Evolutionary conservation across 2,113 vertebrate genomes (phyloP).

Genomic region (Corynorhinus townsendii): DNA sequence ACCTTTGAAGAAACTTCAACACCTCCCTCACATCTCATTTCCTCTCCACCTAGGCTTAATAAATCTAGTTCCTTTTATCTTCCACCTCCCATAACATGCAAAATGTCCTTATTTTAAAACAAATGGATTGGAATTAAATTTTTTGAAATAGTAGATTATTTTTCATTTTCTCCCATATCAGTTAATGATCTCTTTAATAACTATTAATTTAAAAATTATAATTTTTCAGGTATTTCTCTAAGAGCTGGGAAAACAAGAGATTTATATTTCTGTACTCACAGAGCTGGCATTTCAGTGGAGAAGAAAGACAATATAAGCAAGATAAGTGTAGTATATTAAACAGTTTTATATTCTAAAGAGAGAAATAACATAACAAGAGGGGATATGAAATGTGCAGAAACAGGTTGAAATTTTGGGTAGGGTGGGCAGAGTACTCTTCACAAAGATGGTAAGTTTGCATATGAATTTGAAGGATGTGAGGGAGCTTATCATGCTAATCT

Average conservation of each 20-base stretch:
- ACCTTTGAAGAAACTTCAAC: background rate
- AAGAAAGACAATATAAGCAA: background rate
- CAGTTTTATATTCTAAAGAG: background rate
- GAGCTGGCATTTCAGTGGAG: background rate
- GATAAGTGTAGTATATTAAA: background rate
- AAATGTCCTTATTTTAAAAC: background rate
- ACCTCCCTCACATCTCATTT: background rate
- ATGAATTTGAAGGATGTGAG: background rate
- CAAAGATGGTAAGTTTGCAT: background rate
- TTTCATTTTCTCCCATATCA: background rate
- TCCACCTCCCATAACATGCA: background rate
- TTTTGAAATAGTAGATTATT: background rate
- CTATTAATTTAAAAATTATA: background rate
- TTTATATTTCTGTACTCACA: background rate
- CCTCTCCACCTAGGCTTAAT: background rate
- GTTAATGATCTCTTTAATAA: background rate
- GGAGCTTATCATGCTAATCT: background rate
- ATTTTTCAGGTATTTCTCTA: background rate
- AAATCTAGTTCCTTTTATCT: background rate
- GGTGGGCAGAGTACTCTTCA: background rate
- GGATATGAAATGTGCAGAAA: background rate
- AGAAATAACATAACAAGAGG: background rate
- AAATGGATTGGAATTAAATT: background rate
- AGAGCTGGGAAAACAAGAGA: background rate
- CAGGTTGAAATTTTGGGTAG: background rate